These are phyloP conservation scores for Andrena marginata DNA, from an alignment of 2,888 invertebrate species.

Conservation along the genomic window DNA sequence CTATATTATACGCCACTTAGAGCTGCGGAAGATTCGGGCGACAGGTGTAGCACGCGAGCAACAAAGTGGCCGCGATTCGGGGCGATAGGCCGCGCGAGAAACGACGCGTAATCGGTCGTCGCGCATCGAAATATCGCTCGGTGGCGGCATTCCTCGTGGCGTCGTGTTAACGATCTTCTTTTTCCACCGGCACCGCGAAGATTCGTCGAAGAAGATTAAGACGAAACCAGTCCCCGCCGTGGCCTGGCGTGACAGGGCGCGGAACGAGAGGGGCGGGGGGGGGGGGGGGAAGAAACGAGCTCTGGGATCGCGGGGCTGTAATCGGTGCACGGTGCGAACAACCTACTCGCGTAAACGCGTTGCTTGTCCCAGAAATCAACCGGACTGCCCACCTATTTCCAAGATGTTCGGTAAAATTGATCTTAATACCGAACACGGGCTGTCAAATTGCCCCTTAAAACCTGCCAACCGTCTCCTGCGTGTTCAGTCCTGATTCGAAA, in stretches of 20 bases:
- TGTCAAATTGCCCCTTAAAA: neutral
- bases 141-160: slow-evolving; percentile 40
- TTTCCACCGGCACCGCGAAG: slow-evolving; percentile 46
- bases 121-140: slow-evolving; percentile 31
- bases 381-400: slow-evolving; percentile 19
- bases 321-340: slow-evolving; percentile 54
- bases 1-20: slow-evolving; percentile 9
- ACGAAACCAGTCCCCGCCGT: slow-evolving; percentile 69
- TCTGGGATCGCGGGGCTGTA: slow-evolving; percentile 32
- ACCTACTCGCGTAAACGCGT: slow-evolving; percentile 55
- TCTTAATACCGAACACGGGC: slow-evolving; percentile 37
- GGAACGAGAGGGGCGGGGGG: neutral
- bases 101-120: slow-evolving; percentile 39
- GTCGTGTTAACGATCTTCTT: slow-evolving; percentile 47
- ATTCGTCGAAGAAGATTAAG: slow-evolving; percentile 75
- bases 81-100: slow-evolving; percentile 6
- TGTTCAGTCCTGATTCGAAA: too few species aligned
- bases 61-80: neutral
- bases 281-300: slow-evolving; percentile 8
- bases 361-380: slow-evolving; percentile 32
- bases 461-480: too few species aligned
- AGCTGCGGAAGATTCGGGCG: neutral
- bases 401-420: slow-evolving; percentile 40
- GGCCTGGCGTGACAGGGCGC: slow-evolving; percentile 46
- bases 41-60: slow-evolving; percentile 10